Base-by-base conservation (phyloP, 2,797 vertebrate species). In the Euphonia xanthogaster region DNA sequence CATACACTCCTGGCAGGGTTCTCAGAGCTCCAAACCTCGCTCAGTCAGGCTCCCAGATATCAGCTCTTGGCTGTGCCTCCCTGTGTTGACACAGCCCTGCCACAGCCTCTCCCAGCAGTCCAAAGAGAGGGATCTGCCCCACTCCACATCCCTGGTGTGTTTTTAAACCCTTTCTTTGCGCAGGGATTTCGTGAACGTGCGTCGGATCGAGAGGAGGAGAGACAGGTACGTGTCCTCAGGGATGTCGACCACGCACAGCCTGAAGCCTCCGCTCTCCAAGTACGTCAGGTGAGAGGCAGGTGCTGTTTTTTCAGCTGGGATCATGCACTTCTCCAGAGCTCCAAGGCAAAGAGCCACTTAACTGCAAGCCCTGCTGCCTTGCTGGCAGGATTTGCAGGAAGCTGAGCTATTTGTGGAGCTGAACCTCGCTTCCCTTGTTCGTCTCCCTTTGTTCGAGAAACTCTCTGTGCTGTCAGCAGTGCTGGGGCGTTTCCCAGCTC, bases 101-200 rank as follows among this genome's bases (percentile, higher is more conserved):
- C 82, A 4, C 58, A 24, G 55, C 89, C 85, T 61, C 42, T 50
- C 81, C 88, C 65, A 7, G 65, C 54, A 25, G 21, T 2, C 25
- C 5, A 3, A 44, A 25, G 74, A 55, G 62, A 5, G 0, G 39
- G 51, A 30, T 62, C 63, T 57, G 71, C 75, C 76, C 92, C 87
- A 78, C 42, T 42, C 19, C 79, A 31, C 65, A 6, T 14, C 30
- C 44, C 22, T 0, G 45, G 33, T 51, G 79, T 50, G 84, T 40
- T 63, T 65, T 9, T 31, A 33, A 83, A 25, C 18, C 60, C n/a
- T 75, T 65, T 35, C 47, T 70, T 28, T 42, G 33, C 51, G 6
- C 47, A 99, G 99, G 98, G 99, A 99, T 93, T 99, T 99, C 12
- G 98, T 99, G 80, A 99, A 99, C 8, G 99, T 99, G 72, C 98